Evolutionary conservation across 2,113 vertebrate species (phyloP).

Genomic region (Phrynosoma platyrhinos): DNA sequence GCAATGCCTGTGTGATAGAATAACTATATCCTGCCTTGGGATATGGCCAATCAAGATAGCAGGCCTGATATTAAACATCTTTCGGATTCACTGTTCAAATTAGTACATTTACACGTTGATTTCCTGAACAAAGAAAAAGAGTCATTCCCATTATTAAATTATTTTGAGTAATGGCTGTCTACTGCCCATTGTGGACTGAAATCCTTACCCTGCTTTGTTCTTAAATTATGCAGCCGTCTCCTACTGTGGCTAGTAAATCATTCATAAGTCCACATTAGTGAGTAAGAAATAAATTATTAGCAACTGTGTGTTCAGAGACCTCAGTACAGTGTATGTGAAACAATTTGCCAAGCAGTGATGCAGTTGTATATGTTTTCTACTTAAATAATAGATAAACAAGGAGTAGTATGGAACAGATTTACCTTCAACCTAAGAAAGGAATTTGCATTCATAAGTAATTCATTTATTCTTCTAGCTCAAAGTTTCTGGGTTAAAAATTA

Average conservation of each 20-base stretch:
- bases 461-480: conserved; percentile 6
- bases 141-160: not conserved
- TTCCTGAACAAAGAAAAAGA: conserved; percentile 45
- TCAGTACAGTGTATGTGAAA: not conserved
- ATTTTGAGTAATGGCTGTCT: not conserved
- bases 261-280: conserved; percentile 36
- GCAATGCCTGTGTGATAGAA: too few relatives aligned
- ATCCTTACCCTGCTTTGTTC: conserved; percentile 28
- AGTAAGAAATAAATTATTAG: conserved; percentile 55
- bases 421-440: conserved; percentile 33
- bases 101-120: conserved; percentile 24
- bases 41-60: not conserved
- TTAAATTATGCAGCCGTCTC: conserved; percentile 39
- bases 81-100: not conserved
- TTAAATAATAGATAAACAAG: conserved; percentile 45
- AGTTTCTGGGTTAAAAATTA: not conserved
- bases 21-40: not conserved
- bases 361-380: not conserved
- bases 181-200: not conserved
- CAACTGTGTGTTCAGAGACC: conserved; percentile 27
- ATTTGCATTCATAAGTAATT: not conserved
- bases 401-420: conserved; percentile 1
- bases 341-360: not conserved
- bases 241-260: conserved; percentile 30
- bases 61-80: too few relatives aligned